Evolutionary conservation across 2,888 invertebrate genomes (phyloP), one percentile per base, ranked within the genome.

Genomic region (Anagyrus pseudococci): DNA sequence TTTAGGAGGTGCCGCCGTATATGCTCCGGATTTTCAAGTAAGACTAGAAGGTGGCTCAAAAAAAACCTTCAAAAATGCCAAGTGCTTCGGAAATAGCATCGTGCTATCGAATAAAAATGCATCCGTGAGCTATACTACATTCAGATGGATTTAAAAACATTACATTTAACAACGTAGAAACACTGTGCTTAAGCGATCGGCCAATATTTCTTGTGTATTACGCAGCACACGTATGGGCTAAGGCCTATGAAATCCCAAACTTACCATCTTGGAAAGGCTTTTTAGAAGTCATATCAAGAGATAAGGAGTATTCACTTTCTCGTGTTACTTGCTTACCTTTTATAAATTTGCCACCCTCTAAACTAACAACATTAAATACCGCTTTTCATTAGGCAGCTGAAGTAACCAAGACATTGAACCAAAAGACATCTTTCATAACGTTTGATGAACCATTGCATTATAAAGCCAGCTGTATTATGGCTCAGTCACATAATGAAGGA

Each of bases 181-280:
- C n/a, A 4, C n/a, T 37, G 2, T n/a, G 8, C n/a, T 23, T 52
- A 23, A 23, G 37, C 7, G n/a, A 37, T 53, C 22, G 10, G 2
- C 1, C 23, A 52, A 22, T n/a, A n/a, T 52, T 52, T 19, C 8
- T 41, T 41, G 19, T 2, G 2, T 6, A 15, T 20, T 41, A 53
- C 41, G 6, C 25, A 25, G 17, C 23, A 23, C 40, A 52, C 23
- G 37, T 19, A 23, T 40, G 40, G 37, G 40, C 37, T 23, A 52
- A 52, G 19, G n/a, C 47, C 15, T 25, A 7, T 6, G 29, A 53
- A 29, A 25, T 43, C 0, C 17, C 43, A 10, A 25, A 26, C 1
- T 53, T 53, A 43, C 41, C 54, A 20, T 26, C 44, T 13, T 54
- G 54, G 54, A 54, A 8, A 54, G 54, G 54, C 1, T 54, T 26